Evolutionary conservation across 1,140 invertebrate species (phyloP), one percentile per base, ranked within the genome.

Genomic region (Dinothrombium tinctorium): DNA sequence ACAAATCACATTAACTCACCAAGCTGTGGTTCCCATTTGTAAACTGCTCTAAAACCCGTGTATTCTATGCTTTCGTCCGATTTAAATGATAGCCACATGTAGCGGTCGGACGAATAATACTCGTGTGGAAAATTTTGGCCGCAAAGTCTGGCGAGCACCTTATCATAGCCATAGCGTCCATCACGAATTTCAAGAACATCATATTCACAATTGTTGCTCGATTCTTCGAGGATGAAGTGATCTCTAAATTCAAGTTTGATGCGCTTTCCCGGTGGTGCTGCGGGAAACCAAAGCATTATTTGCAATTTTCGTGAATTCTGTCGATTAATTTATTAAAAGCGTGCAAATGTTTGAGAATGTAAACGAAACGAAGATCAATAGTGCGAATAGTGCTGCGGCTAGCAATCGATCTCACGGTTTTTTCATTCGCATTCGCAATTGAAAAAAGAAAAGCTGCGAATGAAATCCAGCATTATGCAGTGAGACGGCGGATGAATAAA

Each of bases 1-100:
- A n/a, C n/a, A n/a, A n/a, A n/a, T n/a, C n/a, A n/a, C n/a, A n/a
- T n/a, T n/a, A n/a, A n/a, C n/a, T n/a, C n/a, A n/a, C n/a, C n/a
- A n/a, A n/a, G n/a, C n/a, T n/a, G n/a, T n/a, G n/a, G n/a, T n/a
- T n/a, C n/a, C n/a, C n/a, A n/a, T n/a, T n/a, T 19, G 55, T 74
- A 80, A 2, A 82, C 69, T 2, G 76, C 80, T 47, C 67, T 69
- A 56, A 89, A 87, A 2, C 82, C 82, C 14, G 59, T 60, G 51
- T 75, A 76, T 55, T 83, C 73, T 45, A 86, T 78, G 49, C 71
- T 76, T 41, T 76, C 74, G 51, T 89, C 81, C 1, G 77, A 79
- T 40, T 69, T 68, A 59, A 89, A 89, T 33, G 71, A 65, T 11
- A 86, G 60, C 79, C 79, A 86, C 20, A 89, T 65, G 54, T 73